Conservation (phyloP, 1,140 invertebrate species). For the Dendrolimus kikuchii region DNA sequence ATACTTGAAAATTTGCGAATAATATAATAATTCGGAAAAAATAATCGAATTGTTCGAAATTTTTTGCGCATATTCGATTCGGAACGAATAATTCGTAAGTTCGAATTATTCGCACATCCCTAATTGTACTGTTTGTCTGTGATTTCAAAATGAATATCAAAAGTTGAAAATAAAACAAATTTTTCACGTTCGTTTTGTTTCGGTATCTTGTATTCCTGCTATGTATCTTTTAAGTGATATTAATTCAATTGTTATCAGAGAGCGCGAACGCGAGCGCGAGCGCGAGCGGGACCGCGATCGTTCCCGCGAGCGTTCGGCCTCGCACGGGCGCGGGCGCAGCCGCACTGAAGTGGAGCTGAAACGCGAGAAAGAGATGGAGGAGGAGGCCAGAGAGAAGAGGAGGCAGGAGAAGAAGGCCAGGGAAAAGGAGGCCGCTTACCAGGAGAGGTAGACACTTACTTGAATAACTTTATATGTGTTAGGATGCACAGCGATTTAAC, state of each 20-base stretch:
- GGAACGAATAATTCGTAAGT: too few relatives aligned
- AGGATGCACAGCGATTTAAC: too few relatives aligned
- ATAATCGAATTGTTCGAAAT: too few relatives aligned
- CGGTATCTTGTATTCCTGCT: too few relatives aligned
- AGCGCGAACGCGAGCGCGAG: constrained; percentile 55
- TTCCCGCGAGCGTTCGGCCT: constrained; percentile 26
- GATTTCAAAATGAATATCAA: constrained; percentile 8
- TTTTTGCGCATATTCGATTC: too few relatives aligned
- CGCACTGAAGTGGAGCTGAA: constrained; percentile 64
- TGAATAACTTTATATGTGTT: too few relatives aligned
- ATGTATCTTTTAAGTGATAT: too few relatives aligned
- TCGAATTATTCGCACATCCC: too few relatives aligned
- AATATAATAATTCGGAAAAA: too few relatives aligned
- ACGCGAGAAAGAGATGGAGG: constrained; percentile 90
- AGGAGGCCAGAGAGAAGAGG: constrained; percentile 91
- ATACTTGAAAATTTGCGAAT: too few relatives aligned
- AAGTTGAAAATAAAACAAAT: constrained; percentile 16
- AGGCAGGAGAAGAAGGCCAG: constrained; percentile 91
- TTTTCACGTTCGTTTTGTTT: too few relatives aligned
- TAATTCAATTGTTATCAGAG: constrained; percentile 57
- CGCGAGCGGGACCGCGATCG: constrained; percentile 73
- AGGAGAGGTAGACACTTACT: constrained; percentile 75
- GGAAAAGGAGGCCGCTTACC: constrained; percentile 96
- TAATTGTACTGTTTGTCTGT: too few relatives aligned
- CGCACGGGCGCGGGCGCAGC: constrained; percentile 36